These are phyloP conservation scores for Melanotaenia nigrans DNA, from an alignment of 2,797 vertebrate genomes.

Conservation along the genomic window DNA sequence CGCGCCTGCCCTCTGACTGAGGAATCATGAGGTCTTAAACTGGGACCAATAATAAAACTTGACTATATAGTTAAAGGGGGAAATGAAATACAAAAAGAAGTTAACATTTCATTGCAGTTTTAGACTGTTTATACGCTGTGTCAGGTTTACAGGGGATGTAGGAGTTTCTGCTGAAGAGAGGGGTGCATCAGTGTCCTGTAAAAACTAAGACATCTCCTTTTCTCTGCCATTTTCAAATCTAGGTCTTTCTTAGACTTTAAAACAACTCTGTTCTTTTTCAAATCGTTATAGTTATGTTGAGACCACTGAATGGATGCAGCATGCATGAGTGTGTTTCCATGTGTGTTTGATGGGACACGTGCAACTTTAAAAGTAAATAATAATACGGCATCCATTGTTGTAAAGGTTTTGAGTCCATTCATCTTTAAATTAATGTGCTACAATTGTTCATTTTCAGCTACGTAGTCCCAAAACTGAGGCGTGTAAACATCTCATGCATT, in stretches of 20 bases:
- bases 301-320: slow-evolving; percentile 13
- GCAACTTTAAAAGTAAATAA: slow-evolving; percentile 4
- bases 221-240: not conserved
- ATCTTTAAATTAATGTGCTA: slow-evolving; percentile 7
- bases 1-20: slow-evolving; percentile 12
- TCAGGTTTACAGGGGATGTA: slow-evolving; percentile 20
- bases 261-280: not conserved
- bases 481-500: slow-evolving; percentile 32
- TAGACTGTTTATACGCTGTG: slow-evolving; percentile 43
- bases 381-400: slow-evolving; percentile 7
- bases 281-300: not conserved
- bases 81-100: slow-evolving; percentile 52
- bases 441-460: slow-evolving; percentile 10
- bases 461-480: slow-evolving; percentile 14
- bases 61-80: slow-evolving; percentile 30
- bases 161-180: slow-evolving; percentile 6
- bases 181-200: slow-evolving; percentile 1
- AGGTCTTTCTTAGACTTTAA: too few relatives aligned
- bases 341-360: slow-evolving; percentile 19
- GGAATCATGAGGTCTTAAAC: slow-evolving; percentile 49
- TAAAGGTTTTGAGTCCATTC: slow-evolving; percentile 14
- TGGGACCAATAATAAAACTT: slow-evolving; percentile 47
- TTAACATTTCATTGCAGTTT: slow-evolving; percentile 41
- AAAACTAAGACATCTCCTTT: slow-evolving; percentile 13
- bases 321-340: slow-evolving; percentile 24